Base-by-base conservation (phyloP, 1,140 invertebrate genomes). In the Liolophura sinensis region DNA sequence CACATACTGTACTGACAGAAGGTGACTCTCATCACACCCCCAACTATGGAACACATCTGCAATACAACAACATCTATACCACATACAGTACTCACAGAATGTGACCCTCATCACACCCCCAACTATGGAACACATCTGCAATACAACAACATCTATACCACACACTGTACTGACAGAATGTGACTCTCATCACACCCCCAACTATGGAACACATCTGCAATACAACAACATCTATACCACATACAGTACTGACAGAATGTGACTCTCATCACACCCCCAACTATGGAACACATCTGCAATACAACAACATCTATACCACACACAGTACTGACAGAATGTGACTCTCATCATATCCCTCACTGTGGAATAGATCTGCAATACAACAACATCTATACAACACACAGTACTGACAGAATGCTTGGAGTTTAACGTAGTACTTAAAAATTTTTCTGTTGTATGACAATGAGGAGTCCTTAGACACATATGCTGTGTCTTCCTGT, bases 101-200 rank as follows among this genome's bases (percentile, higher is more conserved):
- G 91, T 88, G 0, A 96, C 77, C 14, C 88, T 81, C 0, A 93
- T 87, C 1, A 92, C 83, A 47, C 89, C 88, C 60, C 92, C 85
- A 0, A 92, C 89, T 22, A 95, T 88, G 0, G 93, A 95, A 81
- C 91, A 95, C 25, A 96, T 85, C 88, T 93, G 77, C 27, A 85
- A 78, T 68, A 76, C 62, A 68, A 48, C 3, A 58, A 22, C 7
- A 22, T 7, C 20, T 7, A 18, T 4, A 58, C 18, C 1, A 40
- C 31, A 40, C n/a, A n/a, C n/a, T n/a, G n/a, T n/a, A n/a, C 9
- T 40, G 3, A 40, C 9, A 40, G 9, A 40, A 40, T 18, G 25
- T 57, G 22, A 57, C 12, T 61, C 20, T 5, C n/a, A 48, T 61
- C 22, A 50, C n/a, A 20, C n/a, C 24, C 57, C 40, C 11, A 24